A percentile compares a stretch with the other conserved stretches of the same genome.
Conservation (phyloP, 2,888 invertebrate genomes). For the Meteorus colon region DNA sequence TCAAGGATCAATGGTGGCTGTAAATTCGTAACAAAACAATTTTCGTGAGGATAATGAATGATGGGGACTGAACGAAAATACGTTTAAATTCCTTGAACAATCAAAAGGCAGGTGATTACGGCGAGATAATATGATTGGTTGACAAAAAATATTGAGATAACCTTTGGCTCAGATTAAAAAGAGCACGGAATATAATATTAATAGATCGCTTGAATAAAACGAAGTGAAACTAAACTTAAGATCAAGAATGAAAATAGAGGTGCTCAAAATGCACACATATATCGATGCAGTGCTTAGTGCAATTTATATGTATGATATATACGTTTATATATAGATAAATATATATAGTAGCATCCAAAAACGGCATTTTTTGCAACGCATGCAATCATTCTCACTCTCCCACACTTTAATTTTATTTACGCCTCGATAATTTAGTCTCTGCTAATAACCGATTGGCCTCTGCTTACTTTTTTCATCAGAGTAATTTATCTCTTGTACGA, state of each 20-base stretch:
- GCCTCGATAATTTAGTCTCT: constrained; percentile 40
- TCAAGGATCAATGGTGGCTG: constrained; percentile 49
- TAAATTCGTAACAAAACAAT: constrained; percentile 3
- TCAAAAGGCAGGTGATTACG: constrained; percentile 64
- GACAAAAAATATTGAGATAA: constrained; percentile 28
- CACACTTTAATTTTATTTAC: constrained; percentile 63
- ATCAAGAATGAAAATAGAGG: constrained; percentile 71
- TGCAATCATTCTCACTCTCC: constrained; percentile 74
- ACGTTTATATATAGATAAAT: constrained; percentile 66
- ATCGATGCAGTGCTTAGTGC: constrained; percentile 73
- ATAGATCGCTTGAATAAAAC: constrained; percentile 56
- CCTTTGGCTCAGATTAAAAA: constrained; percentile 32
- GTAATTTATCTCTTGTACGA: not conserved
- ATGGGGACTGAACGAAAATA: constrained; percentile 31
- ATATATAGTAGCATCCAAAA: constrained; percentile 73
- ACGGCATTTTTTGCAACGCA: constrained; percentile 72
- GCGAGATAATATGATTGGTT: constrained; percentile 2
- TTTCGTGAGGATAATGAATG: constrained; percentile 38
- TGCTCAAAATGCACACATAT: constrained; percentile 74
- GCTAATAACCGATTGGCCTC: not conserved
- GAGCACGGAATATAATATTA: constrained; percentile 27
- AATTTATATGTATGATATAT: constrained; percentile 72
- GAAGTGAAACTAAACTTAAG: constrained; percentile 51
- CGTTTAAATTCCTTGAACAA: constrained; percentile 64
- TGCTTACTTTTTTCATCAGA: not conserved